Evolutionary conservation across 2,113 vertebrate genomes (phyloP), one percentile per base, ranked within the genome.

Genomic region (Ploceus nigricollis): DNA sequence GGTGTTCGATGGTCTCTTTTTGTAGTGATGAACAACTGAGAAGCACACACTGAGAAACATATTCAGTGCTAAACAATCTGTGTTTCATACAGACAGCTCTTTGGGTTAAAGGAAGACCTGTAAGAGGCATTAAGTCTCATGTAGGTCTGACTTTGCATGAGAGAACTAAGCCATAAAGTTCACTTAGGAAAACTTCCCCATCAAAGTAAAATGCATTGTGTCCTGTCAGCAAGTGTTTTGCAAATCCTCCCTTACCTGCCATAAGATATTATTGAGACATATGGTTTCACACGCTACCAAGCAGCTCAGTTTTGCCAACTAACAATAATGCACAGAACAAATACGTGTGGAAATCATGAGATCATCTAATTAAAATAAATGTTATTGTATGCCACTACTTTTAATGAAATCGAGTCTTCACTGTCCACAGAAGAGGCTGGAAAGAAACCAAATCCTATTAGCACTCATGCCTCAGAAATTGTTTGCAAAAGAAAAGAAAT

Each of bases 211-310:
- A 93, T 16, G 47, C 44, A 80, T 92, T 95, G 61, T 72, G 88
- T 68, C 71, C 86, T 75, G 93, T 89, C 85, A 97, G 95, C 71
- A 95, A 88, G 77, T 33, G 40, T 95, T 82, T 87, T 85, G 87
- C 53, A 95, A 96, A 92, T 89, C 69, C 77, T 77, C 88, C 64
- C 54, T 93, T 60, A 65, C 35, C 95, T 96, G 68, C 82, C 76
- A 84, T 82, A 88, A 93, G 87, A 95, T 65, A 30, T 89, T 95
- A 92, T 93, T 96, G 89, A 97, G 94, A 95, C 96, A 91, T 30
- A 92, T 1, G 82, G 86, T 94, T 96, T 97, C 96, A 96, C 90
- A 96, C n/a, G 70, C 93, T 94, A 94, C 87, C 76, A 64, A 73
- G 85, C 63, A 60, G 63, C 82, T 84, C 60, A 45, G 56, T 88